Conservation (phyloP, 2,888 invertebrate species). For the Heteropelma amictum region DNA sequence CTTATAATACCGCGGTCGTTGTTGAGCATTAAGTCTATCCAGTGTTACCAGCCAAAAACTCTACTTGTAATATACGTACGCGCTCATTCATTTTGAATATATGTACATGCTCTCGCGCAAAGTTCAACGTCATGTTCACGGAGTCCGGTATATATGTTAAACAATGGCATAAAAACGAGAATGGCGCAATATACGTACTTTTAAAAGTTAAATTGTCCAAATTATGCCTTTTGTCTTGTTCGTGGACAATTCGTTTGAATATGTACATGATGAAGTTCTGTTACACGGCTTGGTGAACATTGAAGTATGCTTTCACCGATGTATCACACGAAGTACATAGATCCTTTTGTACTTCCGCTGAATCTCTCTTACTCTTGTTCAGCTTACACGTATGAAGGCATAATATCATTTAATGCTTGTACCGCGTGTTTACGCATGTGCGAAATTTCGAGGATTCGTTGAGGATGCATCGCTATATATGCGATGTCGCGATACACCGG, state of each 20-base stretch:
- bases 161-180: too few relatives aligned
- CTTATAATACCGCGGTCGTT: slow-evolving; percentile 23
- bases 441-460: too few relatives aligned
- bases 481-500: too few relatives aligned
- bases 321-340: neutral
- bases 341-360: neutral
- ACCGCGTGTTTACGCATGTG: too few relatives aligned
- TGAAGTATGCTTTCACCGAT: neutral
- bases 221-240: neutral
- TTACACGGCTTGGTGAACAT: slow-evolving; percentile 1
- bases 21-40: slow-evolving; percentile 33
- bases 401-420: neutral
- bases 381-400: neutral
- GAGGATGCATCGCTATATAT: too few relatives aligned
- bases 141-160: too few relatives aligned
- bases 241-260: neutral
- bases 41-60: slow-evolving; percentile 14
- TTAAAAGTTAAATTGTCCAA: neutral
- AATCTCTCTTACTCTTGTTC: neutral
- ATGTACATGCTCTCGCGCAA: neutral
- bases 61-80: neutral
- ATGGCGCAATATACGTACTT: too few relatives aligned
- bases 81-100: neutral
- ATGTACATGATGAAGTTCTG: neutral
- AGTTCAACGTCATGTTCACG: neutral